A percentile compares a stretch with the other conserved stretches of the same genome.
These are phyloP conservation scores for Vanessa tameamea DNA, from an alignment of 1,140 invertebrate genomes.

Conservation along the genomic window DNA sequence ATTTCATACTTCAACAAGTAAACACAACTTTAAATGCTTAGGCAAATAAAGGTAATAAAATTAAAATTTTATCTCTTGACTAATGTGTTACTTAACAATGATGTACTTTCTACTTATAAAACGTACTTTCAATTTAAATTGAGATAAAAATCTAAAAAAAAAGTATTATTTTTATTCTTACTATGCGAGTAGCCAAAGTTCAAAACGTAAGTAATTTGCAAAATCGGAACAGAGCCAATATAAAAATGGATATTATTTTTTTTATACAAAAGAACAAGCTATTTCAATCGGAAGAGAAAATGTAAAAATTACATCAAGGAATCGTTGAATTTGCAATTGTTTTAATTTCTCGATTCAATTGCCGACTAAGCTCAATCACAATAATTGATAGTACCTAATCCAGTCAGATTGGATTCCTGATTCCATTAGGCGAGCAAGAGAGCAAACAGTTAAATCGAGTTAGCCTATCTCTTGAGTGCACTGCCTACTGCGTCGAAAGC, in stretches of 20 bases:
- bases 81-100: background rate
- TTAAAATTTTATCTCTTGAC: background rate
- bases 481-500: slow-evolving; percentile 18
- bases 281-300: background rate
- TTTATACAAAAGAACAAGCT: background rate
- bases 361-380: slow-evolving; percentile 45
- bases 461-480: slow-evolving; percentile 44
- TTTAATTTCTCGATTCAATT: slow-evolving; percentile 27
- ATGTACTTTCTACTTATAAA: too few species aligned
- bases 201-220: too few species aligned
- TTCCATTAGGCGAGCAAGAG: slow-evolving; percentile 50
- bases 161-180: too few species aligned
- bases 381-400: slow-evolving; percentile 56
- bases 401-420: slow-evolving; percentile 56
- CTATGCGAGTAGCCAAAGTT: too few species aligned
- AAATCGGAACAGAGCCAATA: too few species aligned
- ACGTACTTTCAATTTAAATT: too few species aligned
- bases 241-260: background rate
- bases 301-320: background rate
- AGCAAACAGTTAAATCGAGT: slow-evolving; percentile 45
- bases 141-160: too few species aligned
- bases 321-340: slow-evolving; percentile 16
- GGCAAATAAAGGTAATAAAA: background rate
- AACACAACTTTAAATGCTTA: slow-evolving; percentile 9
- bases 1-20: slow-evolving; percentile 15